Conservation (phyloP, 2,797 vertebrate genomes). For the Mareca penelope region DNA sequence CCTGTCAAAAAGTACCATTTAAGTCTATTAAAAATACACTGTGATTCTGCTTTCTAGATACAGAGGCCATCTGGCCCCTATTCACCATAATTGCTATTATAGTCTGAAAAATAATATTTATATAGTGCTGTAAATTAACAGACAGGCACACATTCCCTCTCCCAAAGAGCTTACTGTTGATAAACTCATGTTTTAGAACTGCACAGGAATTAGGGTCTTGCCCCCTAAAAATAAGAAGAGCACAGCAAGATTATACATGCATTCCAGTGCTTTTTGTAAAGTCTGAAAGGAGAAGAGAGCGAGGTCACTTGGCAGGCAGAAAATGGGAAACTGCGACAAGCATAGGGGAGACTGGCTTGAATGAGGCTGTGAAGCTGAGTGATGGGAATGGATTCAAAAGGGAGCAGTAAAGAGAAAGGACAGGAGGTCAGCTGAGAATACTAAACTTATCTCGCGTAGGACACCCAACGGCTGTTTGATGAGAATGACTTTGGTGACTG, state of each 20-base stretch:
- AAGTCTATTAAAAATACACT: conserved; percentile 72
- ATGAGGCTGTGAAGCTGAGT: conserved; percentile 68
- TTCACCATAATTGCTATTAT: conserved; percentile 67
- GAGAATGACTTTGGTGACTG: conserved; percentile 71
- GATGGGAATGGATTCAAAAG: conserved; percentile 68
- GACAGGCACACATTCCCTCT: not conserved
- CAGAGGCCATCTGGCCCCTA: conserved; percentile 63
- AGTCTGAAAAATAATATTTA: conserved; percentile 66
- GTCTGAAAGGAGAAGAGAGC: conserved; percentile 29
- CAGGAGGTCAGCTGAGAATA: conserved; percentile 68
- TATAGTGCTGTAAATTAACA: conserved; percentile 52
- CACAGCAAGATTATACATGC: not conserved
- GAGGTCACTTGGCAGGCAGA: conserved; percentile 56
- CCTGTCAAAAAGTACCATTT: conserved; percentile 76
- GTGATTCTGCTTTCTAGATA: conserved; percentile 69
- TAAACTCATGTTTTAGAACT: not conserved
- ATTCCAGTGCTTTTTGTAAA: conserved; percentile 26
- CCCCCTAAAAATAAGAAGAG: not conserved
- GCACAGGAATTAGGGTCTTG: not conserved
- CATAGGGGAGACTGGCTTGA: conserved; percentile 31
- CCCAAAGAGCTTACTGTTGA: conserved; percentile 13
- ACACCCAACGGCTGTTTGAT: conserved; percentile 64
- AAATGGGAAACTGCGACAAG: conserved; percentile 53
- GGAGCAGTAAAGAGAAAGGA: conserved; percentile 67
- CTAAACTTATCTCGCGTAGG: conserved; percentile 59